These are phyloP conservation scores for Aurelia aurita DNA, from an alignment of 30 jellyfish, hydroid and myxozoan genomes.

Conservation along the genomic window DNA sequence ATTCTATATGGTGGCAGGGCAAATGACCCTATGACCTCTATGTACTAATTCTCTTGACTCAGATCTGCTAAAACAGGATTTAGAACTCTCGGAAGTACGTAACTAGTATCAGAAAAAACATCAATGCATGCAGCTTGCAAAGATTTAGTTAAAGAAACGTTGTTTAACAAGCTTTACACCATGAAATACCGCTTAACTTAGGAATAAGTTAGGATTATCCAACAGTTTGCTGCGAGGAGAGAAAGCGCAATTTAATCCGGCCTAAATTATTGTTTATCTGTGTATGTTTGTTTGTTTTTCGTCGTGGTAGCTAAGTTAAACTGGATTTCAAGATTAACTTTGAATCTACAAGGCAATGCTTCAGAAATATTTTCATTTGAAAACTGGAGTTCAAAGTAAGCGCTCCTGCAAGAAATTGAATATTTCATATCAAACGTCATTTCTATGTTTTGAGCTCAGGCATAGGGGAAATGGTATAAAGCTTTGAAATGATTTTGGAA, in stretches of 20 bases:
- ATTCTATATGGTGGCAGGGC: no score
- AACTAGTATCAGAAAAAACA: no score
- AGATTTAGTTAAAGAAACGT: background rate
- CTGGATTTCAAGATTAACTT: background rate
- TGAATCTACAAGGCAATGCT: background rate
- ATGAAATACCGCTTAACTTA: background rate
- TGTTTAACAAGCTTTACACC: background rate
- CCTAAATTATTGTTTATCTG: constrained; percentile 23
- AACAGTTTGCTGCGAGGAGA: background rate
- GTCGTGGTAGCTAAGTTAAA: background rate
- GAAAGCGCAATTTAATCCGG: constrained; percentile 18
- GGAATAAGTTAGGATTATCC: constrained; percentile 40
- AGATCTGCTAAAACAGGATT: no score
- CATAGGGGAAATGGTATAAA: no score
- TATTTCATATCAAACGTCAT: background rate
- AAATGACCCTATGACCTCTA: no score
- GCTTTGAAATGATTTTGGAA: no score
- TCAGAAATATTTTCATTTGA: background rate
- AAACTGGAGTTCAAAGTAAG: background rate
- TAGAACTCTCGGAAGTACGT: no score
- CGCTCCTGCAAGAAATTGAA: no score
- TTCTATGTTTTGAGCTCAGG: no score
- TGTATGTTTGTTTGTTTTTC: constrained; percentile 28
- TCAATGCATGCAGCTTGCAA: background rate
- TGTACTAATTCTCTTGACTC: no score